These are phyloP conservation scores for Mantis religiosa DNA, from an alignment of 2,888 invertebrate genomes.

Conservation along the genomic window DNA sequence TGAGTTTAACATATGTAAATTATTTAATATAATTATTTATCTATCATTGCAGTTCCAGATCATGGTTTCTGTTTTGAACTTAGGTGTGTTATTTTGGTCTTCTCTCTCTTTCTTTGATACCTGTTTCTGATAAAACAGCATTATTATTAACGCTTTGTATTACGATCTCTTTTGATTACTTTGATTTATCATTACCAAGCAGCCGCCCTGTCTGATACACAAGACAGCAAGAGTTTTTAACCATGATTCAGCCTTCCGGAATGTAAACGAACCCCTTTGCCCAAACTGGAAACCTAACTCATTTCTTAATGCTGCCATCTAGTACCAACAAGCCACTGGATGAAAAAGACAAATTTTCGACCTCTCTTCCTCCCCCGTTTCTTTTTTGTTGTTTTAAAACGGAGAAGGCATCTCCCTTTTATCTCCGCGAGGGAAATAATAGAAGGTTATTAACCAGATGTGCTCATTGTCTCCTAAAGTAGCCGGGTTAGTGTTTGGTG, in stretches of 20 bases:
- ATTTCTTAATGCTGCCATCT: neutral
- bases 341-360: neutral
- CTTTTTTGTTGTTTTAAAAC: neutral
- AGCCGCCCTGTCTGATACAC: no score
- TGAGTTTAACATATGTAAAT: no score
- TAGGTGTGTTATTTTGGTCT: no score
- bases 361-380: neutral
- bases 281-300: neutral
- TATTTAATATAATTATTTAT: no score
- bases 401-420: neutral
- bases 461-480: conserved; percentile 3
- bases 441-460: conserved; percentile 3
- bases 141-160: no score
- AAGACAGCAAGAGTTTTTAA: no score
- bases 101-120: no score
- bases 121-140: no score
- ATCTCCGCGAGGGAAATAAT: neutral
- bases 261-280: neutral
- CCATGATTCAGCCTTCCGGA: neutral
- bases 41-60: no score
- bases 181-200: no score
- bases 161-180: no score
- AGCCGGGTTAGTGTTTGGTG: neutral
- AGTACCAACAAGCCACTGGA: neutral
- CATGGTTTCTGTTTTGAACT: no score